Base-by-base conservation (phyloP, 2,113 vertebrate genomes). In the Isichthys henryi region DNA sequence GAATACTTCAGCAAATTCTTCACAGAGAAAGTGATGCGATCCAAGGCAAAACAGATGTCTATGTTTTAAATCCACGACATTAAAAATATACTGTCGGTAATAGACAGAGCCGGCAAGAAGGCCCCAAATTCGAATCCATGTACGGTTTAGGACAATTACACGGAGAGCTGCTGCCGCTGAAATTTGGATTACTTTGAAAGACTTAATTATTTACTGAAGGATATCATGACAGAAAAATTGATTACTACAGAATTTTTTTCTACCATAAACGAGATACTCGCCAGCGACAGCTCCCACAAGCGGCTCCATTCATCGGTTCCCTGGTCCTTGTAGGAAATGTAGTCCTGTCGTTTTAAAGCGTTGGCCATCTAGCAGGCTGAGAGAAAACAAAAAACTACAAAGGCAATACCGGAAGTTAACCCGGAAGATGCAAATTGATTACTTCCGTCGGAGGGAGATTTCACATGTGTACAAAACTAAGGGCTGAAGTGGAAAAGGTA, bases 381-480 rank as follows among this genome's bases (percentile, higher is more conserved):
- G n/a, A 84, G 83, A 58, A 10, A 11, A 27, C 3, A 8, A 21
- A 15, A 86, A 91, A 92, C 91, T 92, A 92, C 90, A 91, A 58
- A 82, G 50, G 66, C 88, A 88, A 87, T 58, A 9, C 7, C 90
- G 0, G 31, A 43, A 43, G 23, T 17, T 19, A 5, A 77, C 8
- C 82, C 89, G 88, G 77, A 74, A 77, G 52, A 74, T 27, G n/a
- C 17, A n/a, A 52, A 43, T 50, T 56, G 35, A 62, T 56, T 35
- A 88, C 90, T 92, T 92, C 92, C 92, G 90, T 52, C 62, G n/a
- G 85, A 52, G 88, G 86, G 88, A 86, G 19, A 45, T 87, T 88
- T 87, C 56, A 19, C 53, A 5, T 88, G 86, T 70, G 43, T 77
- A 27, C 39, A 87, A 0, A 31, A 7, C n/a, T 43, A 9, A 46